A percentile compares a stretch with the other conserved stretches of the same genome.
phyloP scores from a whole-genome alignment of 2,888 invertebrate species.

The Cephonodes hylas region DNA sequence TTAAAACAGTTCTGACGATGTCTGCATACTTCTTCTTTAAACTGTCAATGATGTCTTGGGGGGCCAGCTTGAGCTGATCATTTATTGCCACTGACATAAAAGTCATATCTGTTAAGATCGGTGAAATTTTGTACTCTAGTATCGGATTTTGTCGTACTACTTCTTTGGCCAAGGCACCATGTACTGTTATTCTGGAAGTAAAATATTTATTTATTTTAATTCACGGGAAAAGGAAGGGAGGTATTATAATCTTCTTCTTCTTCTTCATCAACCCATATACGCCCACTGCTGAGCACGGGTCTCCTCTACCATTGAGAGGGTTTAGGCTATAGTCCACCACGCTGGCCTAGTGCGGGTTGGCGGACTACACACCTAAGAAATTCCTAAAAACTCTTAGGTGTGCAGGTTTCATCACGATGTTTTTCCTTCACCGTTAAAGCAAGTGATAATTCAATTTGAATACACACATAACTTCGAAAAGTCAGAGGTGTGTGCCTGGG shows the following conservation, averaged over 20 bases:
- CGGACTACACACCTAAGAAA: too few relatives aligned
- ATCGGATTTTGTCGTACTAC: constrained; percentile 68
- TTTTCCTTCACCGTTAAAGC: too few relatives aligned
- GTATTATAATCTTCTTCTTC: neutral
- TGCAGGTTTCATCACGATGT: too few relatives aligned
- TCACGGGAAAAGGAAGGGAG: neutral
- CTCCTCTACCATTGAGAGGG: too few relatives aligned
- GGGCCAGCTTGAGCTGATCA: constrained; percentile 47
- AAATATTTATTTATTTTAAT: neutral
- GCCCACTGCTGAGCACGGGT: too few relatives aligned
- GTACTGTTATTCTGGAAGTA: constrained; percentile 62
- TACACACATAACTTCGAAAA: too few relatives aligned
- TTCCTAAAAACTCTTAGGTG: too few relatives aligned
- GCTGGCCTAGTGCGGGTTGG: too few relatives aligned
- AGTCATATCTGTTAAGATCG: constrained; percentile 53
- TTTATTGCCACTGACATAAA: constrained; percentile 55
- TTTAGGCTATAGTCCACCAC: too few relatives aligned
- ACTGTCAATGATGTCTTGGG: constrained; percentile 34
- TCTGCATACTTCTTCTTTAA: constrained; percentile 51
- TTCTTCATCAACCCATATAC: too few relatives aligned
- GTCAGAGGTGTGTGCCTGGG: too few relatives aligned
- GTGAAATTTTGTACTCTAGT: constrained; percentile 63
- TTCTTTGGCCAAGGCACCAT: constrained; percentile 72
- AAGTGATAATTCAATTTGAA: too few relatives aligned
- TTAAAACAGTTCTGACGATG: constrained; percentile 49